phyloP scores from a whole-genome alignment of 2,888 invertebrate genomes.

The Ochropacha duplaris region DNA sequence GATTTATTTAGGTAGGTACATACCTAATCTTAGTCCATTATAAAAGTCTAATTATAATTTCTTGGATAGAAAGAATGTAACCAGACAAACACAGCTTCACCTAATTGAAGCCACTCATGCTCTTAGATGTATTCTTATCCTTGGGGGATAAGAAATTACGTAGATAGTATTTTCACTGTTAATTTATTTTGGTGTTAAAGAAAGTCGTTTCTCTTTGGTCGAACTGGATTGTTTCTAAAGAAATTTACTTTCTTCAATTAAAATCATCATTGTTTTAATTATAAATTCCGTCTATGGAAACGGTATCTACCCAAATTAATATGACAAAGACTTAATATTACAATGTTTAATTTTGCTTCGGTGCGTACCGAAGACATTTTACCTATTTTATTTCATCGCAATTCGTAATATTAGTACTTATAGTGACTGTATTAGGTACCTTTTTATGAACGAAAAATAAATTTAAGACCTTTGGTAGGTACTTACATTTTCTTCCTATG shows the following conservation, averaged over 20 bases:
- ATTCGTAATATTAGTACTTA: no score
- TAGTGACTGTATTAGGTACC: no score
- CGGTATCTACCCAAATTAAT: background rate
- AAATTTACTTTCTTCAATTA: constrained; percentile 27
- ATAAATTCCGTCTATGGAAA: constrained; percentile 15
- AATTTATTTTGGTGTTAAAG: constrained; percentile 36
- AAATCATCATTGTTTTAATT: constrained; percentile 42
- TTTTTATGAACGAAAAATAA: no score
- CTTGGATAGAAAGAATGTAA: background rate
- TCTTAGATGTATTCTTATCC: constrained; percentile 6
- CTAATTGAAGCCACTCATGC: background rate
- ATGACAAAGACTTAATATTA: background rate
- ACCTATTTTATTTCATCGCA: background rate
- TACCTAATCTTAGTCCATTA: no score
- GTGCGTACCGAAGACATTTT: no score
- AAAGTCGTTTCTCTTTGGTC: constrained; percentile 18
- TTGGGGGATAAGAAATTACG: constrained; percentile 18
- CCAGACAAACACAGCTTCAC: background rate
- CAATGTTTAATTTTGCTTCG: no score
- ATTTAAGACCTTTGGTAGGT: no score
- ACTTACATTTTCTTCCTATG: no score
- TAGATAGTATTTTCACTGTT: constrained; percentile 19
- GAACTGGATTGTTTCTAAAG: constrained; percentile 26
- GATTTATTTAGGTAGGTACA: no score
- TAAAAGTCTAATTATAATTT: no score